A percentile compares a stretch with the other conserved stretches of the same genome.
These are phyloP conservation scores for Antitype chi DNA, from an alignment of 2,888 invertebrate genomes.

Conservation along the genomic window DNA sequence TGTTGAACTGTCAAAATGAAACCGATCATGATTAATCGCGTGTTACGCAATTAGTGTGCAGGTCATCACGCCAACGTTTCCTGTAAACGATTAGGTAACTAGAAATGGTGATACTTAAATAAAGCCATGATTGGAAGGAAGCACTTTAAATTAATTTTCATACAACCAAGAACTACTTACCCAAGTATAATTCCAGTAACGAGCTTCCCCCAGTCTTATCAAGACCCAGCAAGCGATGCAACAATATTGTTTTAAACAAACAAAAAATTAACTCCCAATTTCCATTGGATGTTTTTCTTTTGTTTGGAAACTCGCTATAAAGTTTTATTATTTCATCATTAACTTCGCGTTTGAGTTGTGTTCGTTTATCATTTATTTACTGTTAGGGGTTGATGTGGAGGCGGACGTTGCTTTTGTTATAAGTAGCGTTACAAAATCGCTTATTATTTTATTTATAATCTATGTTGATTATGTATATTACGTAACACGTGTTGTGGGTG, in stretches of 20 bases:
- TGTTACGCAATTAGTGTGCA: no score
- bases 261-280: constrained; percentile 54
- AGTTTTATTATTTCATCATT: constrained; percentile 63
- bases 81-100: neutral
- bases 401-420: constrained; percentile 15
- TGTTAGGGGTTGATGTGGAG: constrained; percentile 2
- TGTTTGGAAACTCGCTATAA: constrained; percentile 49
- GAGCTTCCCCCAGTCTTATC: constrained; percentile 20
- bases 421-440: neutral
- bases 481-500: neutral
- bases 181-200: constrained; percentile 19
- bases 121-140: neutral
- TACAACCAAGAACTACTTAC: neutral
- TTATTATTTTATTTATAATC: constrained; percentile 2
- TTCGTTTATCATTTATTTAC: constrained; percentile 51
- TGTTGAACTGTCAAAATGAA: no score
- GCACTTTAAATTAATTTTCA: neutral
- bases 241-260: constrained; percentile 55
- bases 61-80: neutral
- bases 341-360: constrained; percentile 56
- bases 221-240: constrained; percentile 19
- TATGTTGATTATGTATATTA: neutral
- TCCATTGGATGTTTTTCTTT: constrained; percentile 52
- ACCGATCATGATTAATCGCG: no score
- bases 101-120: neutral